Evolutionary conservation across 1,140 invertebrate genomes (phyloP).

Genomic region (Drosophila ambigua): DNA sequence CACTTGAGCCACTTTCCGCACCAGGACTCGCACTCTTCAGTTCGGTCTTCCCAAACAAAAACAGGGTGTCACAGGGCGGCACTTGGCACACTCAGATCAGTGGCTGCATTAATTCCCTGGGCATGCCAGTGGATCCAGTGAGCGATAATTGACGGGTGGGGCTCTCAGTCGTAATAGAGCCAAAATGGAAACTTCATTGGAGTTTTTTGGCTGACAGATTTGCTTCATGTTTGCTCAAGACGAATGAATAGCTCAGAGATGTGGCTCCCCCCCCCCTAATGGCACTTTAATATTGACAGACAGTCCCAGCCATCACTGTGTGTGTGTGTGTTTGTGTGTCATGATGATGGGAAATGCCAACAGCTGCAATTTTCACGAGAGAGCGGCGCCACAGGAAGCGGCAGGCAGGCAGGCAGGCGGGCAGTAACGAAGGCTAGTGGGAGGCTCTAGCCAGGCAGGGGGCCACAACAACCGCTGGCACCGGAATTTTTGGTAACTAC

Average conservation of each 20-base stretch:
- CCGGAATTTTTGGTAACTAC: constrained; percentile 59
- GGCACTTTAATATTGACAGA: constrained; percentile 67
- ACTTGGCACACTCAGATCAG: no score
- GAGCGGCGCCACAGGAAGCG: constrained; percentile 16
- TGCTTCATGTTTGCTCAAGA: background rate
- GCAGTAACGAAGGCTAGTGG: background rate
- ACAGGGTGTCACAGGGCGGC: no score
- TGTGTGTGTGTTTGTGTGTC: constrained; percentile 4
- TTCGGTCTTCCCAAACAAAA: no score
- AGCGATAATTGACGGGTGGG: no score
- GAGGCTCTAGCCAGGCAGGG: background rate
- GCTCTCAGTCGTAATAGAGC: no score
- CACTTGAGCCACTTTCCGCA: constrained; percentile 41
- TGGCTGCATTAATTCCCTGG: no score
- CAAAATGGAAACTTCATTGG: no score
- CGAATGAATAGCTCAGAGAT: background rate
- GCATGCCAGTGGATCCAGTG: no score
- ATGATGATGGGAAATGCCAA: constrained; percentile 55
- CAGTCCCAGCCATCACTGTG: constrained; percentile 16
- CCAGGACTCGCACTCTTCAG: no score
- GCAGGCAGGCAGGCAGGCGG: no score
- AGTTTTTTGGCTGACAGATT: constrained; percentile 8
- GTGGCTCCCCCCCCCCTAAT: constrained; percentile 28
- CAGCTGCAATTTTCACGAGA: constrained; percentile 59
- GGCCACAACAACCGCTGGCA: constrained; percentile 16